Evolutionary conservation across 2,797 vertebrate species (phyloP).

Genomic region (Megaceryle alcyon): DNA sequence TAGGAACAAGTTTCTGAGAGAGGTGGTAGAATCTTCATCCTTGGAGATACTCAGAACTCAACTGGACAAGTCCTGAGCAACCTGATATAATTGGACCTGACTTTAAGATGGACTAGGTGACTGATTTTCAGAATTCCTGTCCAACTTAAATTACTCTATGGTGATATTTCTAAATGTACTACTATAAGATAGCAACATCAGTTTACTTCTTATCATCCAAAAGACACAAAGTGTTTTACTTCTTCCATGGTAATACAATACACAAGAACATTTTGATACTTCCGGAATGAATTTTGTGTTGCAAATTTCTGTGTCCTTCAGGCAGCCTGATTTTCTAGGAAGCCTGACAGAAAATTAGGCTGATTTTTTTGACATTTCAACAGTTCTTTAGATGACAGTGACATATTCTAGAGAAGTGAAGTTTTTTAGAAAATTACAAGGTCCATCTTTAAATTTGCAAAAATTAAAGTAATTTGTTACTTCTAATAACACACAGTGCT

Average conservation of each 20-base stretch:
- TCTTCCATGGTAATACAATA: neutral
- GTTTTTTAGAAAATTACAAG: neutral
- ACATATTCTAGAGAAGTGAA: neutral
- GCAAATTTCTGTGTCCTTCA: neutral
- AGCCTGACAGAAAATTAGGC: neutral
- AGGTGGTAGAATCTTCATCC: neutral
- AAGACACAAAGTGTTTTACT: neutral
- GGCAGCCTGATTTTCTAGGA: neutral
- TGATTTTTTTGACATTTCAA: neutral
- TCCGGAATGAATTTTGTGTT: neutral
- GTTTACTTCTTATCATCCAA: neutral
- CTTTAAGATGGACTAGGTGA: neutral
- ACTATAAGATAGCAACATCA: neutral
- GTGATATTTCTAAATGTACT: neutral
- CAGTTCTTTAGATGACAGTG: neutral
- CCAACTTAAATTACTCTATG: neutral
- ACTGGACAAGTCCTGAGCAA: neutral
- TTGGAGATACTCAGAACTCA: neutral
- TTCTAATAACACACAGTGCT: neutral
- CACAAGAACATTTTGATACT: neutral
- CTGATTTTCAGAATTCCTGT: neutral
- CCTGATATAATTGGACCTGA: neutral
- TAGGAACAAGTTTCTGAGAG: neutral
- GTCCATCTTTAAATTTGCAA: neutral
- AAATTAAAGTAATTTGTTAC: neutral